These are phyloP conservation scores for Tyrannus savana DNA, from an alignment of 2,113 vertebrate species.

Conservation along the genomic window DNA sequence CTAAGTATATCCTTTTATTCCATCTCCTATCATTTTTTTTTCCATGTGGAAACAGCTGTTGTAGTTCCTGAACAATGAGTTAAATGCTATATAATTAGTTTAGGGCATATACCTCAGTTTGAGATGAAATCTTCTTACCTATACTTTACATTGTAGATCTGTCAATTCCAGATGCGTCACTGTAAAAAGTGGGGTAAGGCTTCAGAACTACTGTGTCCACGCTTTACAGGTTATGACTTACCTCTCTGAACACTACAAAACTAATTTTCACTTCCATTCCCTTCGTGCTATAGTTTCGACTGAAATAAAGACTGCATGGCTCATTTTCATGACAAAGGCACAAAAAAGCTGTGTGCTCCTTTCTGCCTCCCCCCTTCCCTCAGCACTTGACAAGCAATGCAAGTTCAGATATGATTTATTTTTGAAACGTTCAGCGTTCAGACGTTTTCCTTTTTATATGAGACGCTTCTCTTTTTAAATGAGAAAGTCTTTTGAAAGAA, in stretches of 20 bases:
- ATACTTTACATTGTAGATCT: neutral
- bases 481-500: neutral
- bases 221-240: neutral
- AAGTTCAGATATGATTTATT: slow-evolving; percentile 44
- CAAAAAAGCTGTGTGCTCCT: neutral
- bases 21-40: neutral
- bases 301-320: slow-evolving; percentile 7
- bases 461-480: neutral
- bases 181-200: neutral
- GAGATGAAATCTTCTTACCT: neutral
- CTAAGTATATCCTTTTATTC: neutral
- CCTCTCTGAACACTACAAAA: neutral
- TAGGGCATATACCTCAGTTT: neutral
- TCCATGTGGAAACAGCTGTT: neutral
- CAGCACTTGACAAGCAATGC: neutral
- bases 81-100: neutral
- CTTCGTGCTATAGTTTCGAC: neutral
- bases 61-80: neutral
- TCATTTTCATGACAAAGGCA: slow-evolving; percentile 26
- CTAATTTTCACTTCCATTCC: slow-evolving; percentile 28
- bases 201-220: neutral
- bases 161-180: neutral
- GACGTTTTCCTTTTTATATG: neutral
- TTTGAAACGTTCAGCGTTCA: neutral
- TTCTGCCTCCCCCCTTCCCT: neutral